Evolutionary conservation across 2,797 vertebrate genomes (phyloP), one percentile per base, ranked within the genome.

Genomic region (Furcifer pardalis): DNA sequence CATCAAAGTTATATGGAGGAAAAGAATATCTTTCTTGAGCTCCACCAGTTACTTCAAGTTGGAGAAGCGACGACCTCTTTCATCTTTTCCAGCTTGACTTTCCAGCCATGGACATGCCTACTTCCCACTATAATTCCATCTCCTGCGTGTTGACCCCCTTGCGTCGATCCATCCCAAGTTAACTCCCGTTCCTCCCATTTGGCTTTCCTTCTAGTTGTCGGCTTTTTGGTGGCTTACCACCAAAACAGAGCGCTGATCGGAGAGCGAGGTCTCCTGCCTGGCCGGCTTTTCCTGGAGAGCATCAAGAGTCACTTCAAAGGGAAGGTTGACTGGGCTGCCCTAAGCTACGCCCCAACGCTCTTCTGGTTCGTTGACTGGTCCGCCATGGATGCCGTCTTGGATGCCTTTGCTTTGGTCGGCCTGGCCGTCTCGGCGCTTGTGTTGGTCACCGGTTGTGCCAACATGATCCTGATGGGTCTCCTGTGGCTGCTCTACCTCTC

Each of bases 171-270:
- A 10, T 9, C 32, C 25, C 32, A 2, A 2, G 21, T 72, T 42
- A 32, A 7, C 37, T 13, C 1, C 0, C 0, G 2, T 23, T 4
- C 27, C 12, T 4, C 27, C 12, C 0, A 74, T 2, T 4, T 79
- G 37, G 0, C 81, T 63, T 68, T 4, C 37, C 79, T 80, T 83
- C 72, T 82, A 95, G 98, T 95, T 1, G 97, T 99, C 87, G 98
- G 98, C 0, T 99, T 99, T 93, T 89, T 95, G 63, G 96, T 99
- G 49, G 98, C 98, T 0, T 97, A 96, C 44, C 96, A 97, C 72
- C 98, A 99, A 94, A 99, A 99, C 95, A 98, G 97, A 90, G 97
- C 97, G 93, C 97, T 99, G 86, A 98, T 99, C 0, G 98, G 98
- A 0, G 95, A 97, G 5, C 94, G 78, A 0, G 98, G 98, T 0